Conservation (phyloP, 2,888 invertebrate species). For the Eupithecia subfuscata region DNA sequence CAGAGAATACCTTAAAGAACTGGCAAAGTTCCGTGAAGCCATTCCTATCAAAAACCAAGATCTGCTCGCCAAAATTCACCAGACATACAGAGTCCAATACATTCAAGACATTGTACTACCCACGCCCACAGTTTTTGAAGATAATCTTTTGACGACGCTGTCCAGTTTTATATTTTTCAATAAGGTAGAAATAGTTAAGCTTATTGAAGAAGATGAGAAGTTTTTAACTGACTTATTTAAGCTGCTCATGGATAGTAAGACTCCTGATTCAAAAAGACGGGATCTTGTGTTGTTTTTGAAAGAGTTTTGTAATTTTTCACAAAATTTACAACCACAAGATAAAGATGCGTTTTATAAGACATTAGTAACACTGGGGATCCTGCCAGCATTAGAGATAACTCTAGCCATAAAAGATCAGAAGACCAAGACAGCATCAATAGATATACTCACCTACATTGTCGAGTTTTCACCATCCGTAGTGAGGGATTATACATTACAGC, state of each 20-base stretch:
- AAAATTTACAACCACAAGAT: conserved; percentile 98
- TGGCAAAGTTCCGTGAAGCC: conserved; percentile 96
- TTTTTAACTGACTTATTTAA: conserved; percentile 97
- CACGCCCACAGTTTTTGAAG: conserved; percentile 99
- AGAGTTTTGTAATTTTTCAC: conserved; percentile 99
- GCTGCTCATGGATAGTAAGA: conserved; percentile 94
- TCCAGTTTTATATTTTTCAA: conserved; percentile 99
- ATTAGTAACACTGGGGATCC: conserved; percentile 92
- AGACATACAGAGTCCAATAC: conserved; percentile 99
- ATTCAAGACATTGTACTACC: conserved; percentile 99
- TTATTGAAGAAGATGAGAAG: conserved; percentile 98
- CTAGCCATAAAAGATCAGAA: conserved; percentile 95
- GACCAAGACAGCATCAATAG: conserved; percentile 98
- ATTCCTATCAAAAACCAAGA: conserved; percentile 98
- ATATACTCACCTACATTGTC: conserved; percentile 98
- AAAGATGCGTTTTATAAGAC: conserved; percentile 99
- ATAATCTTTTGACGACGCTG: conserved; percentile 98
- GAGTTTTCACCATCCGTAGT: conserved; percentile 99
- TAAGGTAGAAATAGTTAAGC: conserved; percentile 99
- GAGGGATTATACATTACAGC: conserved; percentile 97
- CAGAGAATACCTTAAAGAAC: conserved; percentile 96
- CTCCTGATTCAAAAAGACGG: conserved; percentile 92
- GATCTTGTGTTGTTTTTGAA: conserved; percentile 99
- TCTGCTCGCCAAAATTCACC: conserved; percentile 98
- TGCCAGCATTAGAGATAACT: conserved; percentile 95